A percentile compares a stretch with the other conserved stretches of the same genome.
These are phyloP conservation scores for Muricea muricata DNA, from an alignment of 92 coral and sea anemone species.

Conservation along the genomic window DNA sequence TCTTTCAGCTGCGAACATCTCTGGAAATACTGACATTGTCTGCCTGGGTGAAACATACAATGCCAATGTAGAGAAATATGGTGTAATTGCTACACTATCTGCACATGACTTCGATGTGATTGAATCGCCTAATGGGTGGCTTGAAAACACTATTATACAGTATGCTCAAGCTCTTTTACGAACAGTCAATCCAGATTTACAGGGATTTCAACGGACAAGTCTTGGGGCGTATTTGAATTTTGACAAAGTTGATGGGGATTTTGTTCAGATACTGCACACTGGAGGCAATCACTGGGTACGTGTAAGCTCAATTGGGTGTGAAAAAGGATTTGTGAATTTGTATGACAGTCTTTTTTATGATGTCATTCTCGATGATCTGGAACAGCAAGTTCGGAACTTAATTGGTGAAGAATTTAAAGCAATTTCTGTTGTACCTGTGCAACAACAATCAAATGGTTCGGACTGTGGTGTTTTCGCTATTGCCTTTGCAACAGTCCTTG, in stretches of 20 bases:
- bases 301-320: slow-evolving; percentile 70
- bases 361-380: slow-evolving; percentile 61
- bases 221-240: not conserved
- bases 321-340: slow-evolving; percentile 66
- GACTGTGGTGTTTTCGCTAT: slow-evolving; percentile 43
- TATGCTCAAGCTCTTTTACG: not conserved
- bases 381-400: slow-evolving; percentile 59
- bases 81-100: not conserved
- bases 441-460: slow-evolving; percentile 58
- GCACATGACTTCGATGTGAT: slow-evolving; percentile 8
- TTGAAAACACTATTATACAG: not conserved
- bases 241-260: slow-evolving; percentile 52
- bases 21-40: not conserved
- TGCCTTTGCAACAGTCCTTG: slow-evolving; percentile 53
- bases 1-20: not conserved
- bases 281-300: slow-evolving; percentile 68
- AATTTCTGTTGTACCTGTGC: slow-evolving; percentile 43
- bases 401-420: slow-evolving; percentile 58
- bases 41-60: not conserved
- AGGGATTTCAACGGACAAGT: slow-evolving; percentile 6
- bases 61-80: slow-evolving; percentile 1
- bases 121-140: slow-evolving; percentile 6
- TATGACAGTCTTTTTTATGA: slow-evolving; percentile 71
- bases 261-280: slow-evolving; percentile 67
- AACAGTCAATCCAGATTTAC: not conserved